phyloP scores from a whole-genome alignment of 2,888 invertebrate species.

The Cinara cedri region DNA sequence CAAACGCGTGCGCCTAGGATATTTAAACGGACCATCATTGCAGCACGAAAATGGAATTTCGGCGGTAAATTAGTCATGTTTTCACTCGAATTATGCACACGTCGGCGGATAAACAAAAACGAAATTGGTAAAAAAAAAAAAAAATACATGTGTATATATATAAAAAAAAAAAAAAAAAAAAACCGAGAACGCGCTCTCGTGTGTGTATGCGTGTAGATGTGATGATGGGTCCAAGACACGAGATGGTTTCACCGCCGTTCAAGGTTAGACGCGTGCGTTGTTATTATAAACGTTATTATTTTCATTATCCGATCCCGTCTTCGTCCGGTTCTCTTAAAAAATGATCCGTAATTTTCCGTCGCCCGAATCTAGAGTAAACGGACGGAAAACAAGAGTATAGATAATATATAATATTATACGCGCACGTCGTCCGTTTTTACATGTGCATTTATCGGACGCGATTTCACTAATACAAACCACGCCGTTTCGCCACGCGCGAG shows the following conservation, averaged over 20 bases:
- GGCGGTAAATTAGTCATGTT: conserved; percentile 55
- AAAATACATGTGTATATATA: no score
- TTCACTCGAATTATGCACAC: conserved; percentile 32
- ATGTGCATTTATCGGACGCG: no score
- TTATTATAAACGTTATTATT: not conserved
- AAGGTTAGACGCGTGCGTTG: conserved; percentile 6
- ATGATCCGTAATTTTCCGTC: conserved; percentile 15
- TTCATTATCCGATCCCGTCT: not conserved
- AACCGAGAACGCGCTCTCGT: conserved; percentile 29
- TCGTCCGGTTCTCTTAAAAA: conserved; percentile 11
- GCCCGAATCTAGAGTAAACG: conserved; percentile 35
- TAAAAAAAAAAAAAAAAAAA: not conserved
- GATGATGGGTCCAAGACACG: not conserved
- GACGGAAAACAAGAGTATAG: conserved; percentile 32
- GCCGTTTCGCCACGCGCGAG: no score
- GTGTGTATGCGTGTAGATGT: no score
- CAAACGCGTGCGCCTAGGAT: not conserved
- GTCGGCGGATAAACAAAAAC: conserved; percentile 33
- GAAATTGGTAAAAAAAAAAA: no score
- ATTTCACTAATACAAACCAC: no score
- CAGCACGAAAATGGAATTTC: conserved; percentile 1
- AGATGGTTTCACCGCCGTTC: conserved; percentile 31
- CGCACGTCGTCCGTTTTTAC: not conserved
- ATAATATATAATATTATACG: no score
- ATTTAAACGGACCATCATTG: not conserved